phyloP scores from a whole-genome alignment of 2,113 vertebrate genomes.

The Oryzias curvinotus region DNA sequence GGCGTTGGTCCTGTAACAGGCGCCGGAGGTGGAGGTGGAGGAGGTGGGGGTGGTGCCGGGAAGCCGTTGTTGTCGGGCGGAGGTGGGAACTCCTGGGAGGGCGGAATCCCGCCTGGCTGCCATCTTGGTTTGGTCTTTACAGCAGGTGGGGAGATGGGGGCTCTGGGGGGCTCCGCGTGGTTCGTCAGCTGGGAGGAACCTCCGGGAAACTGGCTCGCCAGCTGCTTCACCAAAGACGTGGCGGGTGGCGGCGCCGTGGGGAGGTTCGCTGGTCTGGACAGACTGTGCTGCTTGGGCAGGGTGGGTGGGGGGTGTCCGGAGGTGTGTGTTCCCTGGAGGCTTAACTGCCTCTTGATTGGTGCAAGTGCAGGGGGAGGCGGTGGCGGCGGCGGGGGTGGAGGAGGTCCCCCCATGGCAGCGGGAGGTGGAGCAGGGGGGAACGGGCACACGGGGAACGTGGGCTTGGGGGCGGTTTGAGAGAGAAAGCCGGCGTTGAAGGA shows the following conservation, averaged over 20 bases:
- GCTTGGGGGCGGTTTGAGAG: constrained; percentile 74
- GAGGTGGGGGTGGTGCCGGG: constrained; percentile 60
- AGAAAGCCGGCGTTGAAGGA: constrained; percentile 73
- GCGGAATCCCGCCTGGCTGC: constrained; percentile 81
- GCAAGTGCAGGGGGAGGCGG: constrained; percentile 71
- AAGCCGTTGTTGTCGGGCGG: constrained; percentile 64
- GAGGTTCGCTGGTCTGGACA: constrained; percentile 71
- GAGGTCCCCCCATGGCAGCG: constrained; percentile 30
- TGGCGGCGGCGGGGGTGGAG: constrained; percentile 65
- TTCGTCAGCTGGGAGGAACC: constrained; percentile 51
- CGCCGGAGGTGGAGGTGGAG: constrained; percentile 59
- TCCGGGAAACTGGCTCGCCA: constrained; percentile 89
- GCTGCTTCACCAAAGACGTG: constrained; percentile 86
- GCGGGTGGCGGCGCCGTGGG: constrained; percentile 55
- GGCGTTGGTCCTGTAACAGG: constrained; percentile 69
- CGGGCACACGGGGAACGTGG: constrained; percentile 58
- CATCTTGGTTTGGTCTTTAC: constrained; percentile 95
- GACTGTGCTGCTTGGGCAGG: constrained; percentile 88
- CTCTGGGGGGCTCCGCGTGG: constrained; percentile 68
- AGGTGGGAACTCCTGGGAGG: constrained; percentile 79
- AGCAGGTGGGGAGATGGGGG: constrained; percentile 87
- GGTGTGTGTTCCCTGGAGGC: constrained; percentile 69
- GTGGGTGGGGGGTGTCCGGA: constrained; percentile 79
- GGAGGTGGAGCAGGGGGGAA: constrained; percentile 64
- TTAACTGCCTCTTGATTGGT: constrained; percentile 81